phyloP scores from a whole-genome alignment of 2,888 invertebrate genomes.

The Stegana nigrithorax region DNA sequence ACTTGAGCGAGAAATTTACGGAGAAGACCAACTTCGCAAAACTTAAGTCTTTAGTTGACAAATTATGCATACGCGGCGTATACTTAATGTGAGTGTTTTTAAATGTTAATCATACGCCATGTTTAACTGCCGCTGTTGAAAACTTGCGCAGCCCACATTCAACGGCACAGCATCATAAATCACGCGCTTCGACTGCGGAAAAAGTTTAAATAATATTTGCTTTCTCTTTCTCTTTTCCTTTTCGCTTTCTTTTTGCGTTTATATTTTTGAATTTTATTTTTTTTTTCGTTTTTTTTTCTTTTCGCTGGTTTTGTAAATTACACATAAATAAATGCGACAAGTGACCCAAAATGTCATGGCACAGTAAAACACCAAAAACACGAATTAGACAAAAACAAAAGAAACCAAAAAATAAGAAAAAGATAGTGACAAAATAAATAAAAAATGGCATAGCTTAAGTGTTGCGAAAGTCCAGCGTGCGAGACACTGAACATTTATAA shows the following conservation, averaged over 20 bases:
- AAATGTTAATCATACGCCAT: slow-evolving; percentile 56
- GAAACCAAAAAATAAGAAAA: slow-evolving; percentile 21
- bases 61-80: slow-evolving; percentile 48
- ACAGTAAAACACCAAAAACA: not conserved
- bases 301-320: slow-evolving; percentile 4
- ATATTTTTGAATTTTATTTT: not conserved
- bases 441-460: no score
- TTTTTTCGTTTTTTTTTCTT: not conserved
- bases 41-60: no score
- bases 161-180: not conserved
- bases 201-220: slow-evolving; percentile 20
- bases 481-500: no score
- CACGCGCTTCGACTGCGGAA: not conserved
- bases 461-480: slow-evolving; percentile 21
- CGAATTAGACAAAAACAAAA: slow-evolving; percentile 16
- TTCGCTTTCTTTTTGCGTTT: slow-evolving; percentile 34
- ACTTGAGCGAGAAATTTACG: no score
- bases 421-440: slow-evolving; percentile 31
- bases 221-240: slow-evolving; percentile 12
- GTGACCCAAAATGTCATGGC: slow-evolving; percentile 51
- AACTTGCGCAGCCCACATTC: slow-evolving; percentile 1
- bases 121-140: slow-evolving; percentile 39
- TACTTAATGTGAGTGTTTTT: not conserved
- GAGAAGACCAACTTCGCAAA: no score
- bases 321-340: slow-evolving; percentile 51